phyloP scores from a whole-genome alignment of 1,140 invertebrate species.

The Marisa cornuarietis region DNA sequence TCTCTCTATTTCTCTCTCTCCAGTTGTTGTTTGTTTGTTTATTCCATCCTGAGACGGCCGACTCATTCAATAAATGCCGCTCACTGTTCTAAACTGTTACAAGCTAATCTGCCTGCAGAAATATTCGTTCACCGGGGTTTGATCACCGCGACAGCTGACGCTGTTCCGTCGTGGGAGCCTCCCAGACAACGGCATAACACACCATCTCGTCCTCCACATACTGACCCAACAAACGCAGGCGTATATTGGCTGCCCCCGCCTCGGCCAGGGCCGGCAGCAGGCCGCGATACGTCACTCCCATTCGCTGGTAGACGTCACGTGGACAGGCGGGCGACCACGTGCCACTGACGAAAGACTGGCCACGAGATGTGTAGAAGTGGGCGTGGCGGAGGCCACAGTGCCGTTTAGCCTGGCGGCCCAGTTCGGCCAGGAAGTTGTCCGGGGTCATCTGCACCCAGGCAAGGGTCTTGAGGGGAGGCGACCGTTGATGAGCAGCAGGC shows the following conservation, averaged over 20 bases:
- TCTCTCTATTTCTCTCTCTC: too few relatives aligned
- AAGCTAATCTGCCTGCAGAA: too few relatives aligned
- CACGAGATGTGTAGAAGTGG: constrained; percentile 37
- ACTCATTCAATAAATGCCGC: too few relatives aligned
- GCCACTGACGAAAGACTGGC: constrained; percentile 36
- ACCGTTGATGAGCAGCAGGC: too few relatives aligned
- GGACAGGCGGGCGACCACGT: constrained; percentile 29
- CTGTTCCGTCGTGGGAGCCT: not conserved
- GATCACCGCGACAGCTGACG: too few relatives aligned
- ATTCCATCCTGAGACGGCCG: too few relatives aligned
- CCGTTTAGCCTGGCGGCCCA: constrained; percentile 28
- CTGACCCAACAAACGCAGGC: constrained; percentile 30
- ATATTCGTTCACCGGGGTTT: too few relatives aligned
- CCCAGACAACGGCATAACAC: constrained; percentile 45
- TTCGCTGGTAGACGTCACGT: constrained; percentile 38
- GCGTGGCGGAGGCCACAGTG: constrained; percentile 28
- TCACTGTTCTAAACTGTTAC: too few relatives aligned
- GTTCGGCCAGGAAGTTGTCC: constrained; percentile 44
- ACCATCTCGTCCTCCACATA: constrained; percentile 40
- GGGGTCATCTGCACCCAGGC: constrained; percentile 36
- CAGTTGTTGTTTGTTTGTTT: too few relatives aligned
- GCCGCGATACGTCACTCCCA: constrained; percentile 41
- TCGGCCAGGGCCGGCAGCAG: constrained; percentile 44
- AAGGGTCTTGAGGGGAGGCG: not conserved
- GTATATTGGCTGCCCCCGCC: constrained; percentile 33